Percentiles rank a stretch among this genome's conserved stretches.
Conservation (phyloP, 2,888 invertebrate genomes). For the Eupithecia vulgata region DNA sequence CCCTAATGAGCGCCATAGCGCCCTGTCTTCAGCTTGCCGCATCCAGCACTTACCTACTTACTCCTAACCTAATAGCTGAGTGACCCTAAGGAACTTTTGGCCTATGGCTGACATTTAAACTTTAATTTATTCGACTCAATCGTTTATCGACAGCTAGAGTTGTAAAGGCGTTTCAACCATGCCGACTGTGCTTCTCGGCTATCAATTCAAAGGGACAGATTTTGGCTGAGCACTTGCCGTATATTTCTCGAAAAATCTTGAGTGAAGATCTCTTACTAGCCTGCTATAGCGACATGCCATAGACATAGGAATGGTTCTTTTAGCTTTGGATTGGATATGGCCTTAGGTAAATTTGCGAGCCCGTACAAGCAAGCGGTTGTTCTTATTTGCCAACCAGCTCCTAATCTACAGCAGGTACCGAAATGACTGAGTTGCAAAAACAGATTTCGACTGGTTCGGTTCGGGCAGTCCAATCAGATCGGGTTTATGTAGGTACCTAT, state of each 20-base stretch:
- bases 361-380: not conserved
- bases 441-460: constrained; percentile 8
- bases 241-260: not conserved
- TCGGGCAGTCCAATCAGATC: constrained; percentile 1
- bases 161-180: not conserved
- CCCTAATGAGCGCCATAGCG: too few species aligned
- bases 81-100: not conserved
- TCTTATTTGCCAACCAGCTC: not conserved
- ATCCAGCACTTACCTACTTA: too few species aligned
- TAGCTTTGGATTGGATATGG: not conserved
- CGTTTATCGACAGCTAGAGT: not conserved
- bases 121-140: not conserved
- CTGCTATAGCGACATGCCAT: not conserved
- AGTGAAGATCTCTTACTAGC: not conserved
- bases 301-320: not conserved
- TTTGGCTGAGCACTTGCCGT: not conserved
- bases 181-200: not conserved
- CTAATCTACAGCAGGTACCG: constrained; percentile 4
- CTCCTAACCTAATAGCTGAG: not conserved
- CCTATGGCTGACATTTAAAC: not conserved
- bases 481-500: not conserved
- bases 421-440: constrained; percentile 13
- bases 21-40: too few species aligned
- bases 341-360: not conserved
- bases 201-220: not conserved